Conservation (phyloP, 2,888 invertebrate genomes). For the Tachina fera region DNA sequence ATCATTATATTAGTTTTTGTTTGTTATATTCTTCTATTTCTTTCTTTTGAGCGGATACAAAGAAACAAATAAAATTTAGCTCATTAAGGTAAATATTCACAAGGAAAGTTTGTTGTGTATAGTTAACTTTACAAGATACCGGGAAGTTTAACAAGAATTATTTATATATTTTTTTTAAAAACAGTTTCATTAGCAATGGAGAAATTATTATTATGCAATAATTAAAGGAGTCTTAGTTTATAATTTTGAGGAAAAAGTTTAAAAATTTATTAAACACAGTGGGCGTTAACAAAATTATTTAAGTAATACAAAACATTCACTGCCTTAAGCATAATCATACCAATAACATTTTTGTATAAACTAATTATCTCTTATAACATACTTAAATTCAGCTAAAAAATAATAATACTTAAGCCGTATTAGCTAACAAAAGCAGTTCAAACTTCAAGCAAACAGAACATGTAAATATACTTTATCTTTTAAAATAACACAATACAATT, state of each 20-base stretch:
- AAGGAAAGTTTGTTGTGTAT: constrained; percentile 17
- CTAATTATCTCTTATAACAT: no score
- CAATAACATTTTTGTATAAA: no score
- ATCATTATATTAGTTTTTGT: constrained; percentile 32
- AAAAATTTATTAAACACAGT: no score
- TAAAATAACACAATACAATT: not conserved
- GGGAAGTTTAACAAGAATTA: constrained; percentile 11
- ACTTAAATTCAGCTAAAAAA: no score
- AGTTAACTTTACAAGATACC: not conserved
- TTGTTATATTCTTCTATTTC: constrained; percentile 1
- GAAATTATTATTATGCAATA: constrained; percentile 3
- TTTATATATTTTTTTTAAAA: not conserved
- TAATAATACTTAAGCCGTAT: no score
- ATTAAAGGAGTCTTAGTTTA: no score
- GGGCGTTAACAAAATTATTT: no score
- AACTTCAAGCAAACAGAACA: not conserved
- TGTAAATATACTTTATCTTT: not conserved
- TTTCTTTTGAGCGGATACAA: constrained; percentile 16
- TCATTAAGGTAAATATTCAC: constrained; percentile 50
- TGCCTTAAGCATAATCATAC: no score
- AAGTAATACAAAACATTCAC: no score
- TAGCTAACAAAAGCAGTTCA: no score
- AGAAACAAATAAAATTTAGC: constrained; percentile 38
- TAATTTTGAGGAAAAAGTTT: no score
- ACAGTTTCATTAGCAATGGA: constrained; percentile 18